A percentile compares a stretch with the other conserved stretches of the same genome.
Evolutionary conservation across 2,888 invertebrate species (phyloP).

Genomic region (Resseliella maxima): DNA sequence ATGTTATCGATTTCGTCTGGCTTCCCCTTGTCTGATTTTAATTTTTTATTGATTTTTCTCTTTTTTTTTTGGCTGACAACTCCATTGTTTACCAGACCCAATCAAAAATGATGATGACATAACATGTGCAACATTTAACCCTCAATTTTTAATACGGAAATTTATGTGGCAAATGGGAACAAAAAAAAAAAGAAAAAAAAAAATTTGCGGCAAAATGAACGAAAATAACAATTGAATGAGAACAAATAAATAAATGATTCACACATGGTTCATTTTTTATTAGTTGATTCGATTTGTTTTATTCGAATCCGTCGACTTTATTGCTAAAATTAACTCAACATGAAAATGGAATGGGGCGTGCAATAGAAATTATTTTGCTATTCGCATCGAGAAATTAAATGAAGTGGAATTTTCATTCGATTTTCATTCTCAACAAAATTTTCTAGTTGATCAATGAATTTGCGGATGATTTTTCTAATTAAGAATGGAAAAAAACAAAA

Average conservation of each 20-base stretch:
- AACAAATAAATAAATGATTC: neutral
- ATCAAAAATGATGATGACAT: neutral
- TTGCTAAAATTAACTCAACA: too few relatives aligned
- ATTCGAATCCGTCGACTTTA: neutral
- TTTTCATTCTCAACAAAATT: too few relatives aligned
- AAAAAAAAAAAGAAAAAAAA: neutral
- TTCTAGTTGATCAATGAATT: too few relatives aligned
- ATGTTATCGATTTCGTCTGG: conserved; percentile 38
- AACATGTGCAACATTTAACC: neutral
- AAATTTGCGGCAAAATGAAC: too few relatives aligned
- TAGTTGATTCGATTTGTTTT: neutral
- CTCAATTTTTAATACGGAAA: neutral
- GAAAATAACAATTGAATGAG: too few relatives aligned
- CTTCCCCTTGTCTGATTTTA: conserved; percentile 7
- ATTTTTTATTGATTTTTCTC: neutral
- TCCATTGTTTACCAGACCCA: neutral
- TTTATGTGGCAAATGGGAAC: neutral
- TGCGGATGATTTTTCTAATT: too few relatives aligned
- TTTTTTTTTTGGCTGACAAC: too few relatives aligned
- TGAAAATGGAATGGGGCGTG: too few relatives aligned
- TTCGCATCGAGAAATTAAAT: too few relatives aligned
- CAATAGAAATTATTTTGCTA: too few relatives aligned
- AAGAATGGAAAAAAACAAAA: too few relatives aligned
- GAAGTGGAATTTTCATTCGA: too few relatives aligned
- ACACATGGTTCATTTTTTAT: neutral